phyloP scores from a whole-genome alignment of 2,113 vertebrate species.

The Sus scrofa region T2T-Sscrofa CM000824.6:166581501-166582000 shows the following conservation, averaged over 20 bases:
- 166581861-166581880: background rate
- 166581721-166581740: background rate
- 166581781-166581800: background rate
- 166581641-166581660: background rate
- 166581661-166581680: background rate
- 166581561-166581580: background rate
- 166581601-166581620: background rate
- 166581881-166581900: background rate
- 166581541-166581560: background rate
- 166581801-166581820: background rate
- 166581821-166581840: background rate
- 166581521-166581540: background rate
- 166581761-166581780: accelerated
- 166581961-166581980: background rate
- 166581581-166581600: background rate
- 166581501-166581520: background rate
- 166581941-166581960: background rate
- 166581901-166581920: background rate
- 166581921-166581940: background rate
- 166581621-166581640: background rate
- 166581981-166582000: background rate
- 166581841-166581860: background rate
- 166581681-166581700: background rate
- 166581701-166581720: background rate
- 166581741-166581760: background rate